A percentile compares a stretch with the other conserved stretches of the same genome.
Conservation (phyloP, 2,888 invertebrate species). For the Diabrotica balteata region DNA sequence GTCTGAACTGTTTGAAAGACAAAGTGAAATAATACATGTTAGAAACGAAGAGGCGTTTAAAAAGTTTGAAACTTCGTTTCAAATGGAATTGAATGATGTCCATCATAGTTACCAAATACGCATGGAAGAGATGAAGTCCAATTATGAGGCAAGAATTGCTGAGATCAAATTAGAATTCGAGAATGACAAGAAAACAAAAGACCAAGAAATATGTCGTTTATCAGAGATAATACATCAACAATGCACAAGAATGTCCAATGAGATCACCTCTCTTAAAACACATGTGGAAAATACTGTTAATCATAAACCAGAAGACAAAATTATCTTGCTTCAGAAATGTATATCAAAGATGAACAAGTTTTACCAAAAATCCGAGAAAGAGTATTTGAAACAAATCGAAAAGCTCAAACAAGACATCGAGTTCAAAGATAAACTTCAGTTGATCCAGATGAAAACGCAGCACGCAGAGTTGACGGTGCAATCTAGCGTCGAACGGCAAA, state of each 20-base stretch:
- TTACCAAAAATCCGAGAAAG: conserved; percentile 49
- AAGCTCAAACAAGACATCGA: conserved; percentile 48
- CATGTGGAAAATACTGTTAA: conserved; percentile 36
- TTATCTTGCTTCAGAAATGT: conserved; percentile 47
- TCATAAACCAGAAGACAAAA: conserved; percentile 40
- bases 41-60: conserved; percentile 31
- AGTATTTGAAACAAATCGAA: conserved; percentile 48
- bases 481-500: conserved; percentile 46
- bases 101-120: conserved; percentile 37
- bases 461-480: conserved; percentile 47
- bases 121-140: conserved; percentile 35
- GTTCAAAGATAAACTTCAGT: conserved; percentile 46
- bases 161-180: conserved; percentile 39
- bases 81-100: conserved; percentile 29
- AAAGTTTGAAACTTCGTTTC: conserved; percentile 32
- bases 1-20: conserved; percentile 28
- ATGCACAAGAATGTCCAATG: conserved; percentile 45
- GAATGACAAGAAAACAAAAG: conserved; percentile 38
- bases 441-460: conserved; percentile 49
- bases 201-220: conserved; percentile 45
- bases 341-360: conserved; percentile 53
- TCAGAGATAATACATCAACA: conserved; percentile 46
- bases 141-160: conserved; percentile 38
- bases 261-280: conserved; percentile 41
- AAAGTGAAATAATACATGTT: conserved; percentile 36